These are phyloP conservation scores for Nesidiocoris tenuis DNA, from an alignment of 2,888 invertebrate species.

Conservation along the genomic window DNA sequence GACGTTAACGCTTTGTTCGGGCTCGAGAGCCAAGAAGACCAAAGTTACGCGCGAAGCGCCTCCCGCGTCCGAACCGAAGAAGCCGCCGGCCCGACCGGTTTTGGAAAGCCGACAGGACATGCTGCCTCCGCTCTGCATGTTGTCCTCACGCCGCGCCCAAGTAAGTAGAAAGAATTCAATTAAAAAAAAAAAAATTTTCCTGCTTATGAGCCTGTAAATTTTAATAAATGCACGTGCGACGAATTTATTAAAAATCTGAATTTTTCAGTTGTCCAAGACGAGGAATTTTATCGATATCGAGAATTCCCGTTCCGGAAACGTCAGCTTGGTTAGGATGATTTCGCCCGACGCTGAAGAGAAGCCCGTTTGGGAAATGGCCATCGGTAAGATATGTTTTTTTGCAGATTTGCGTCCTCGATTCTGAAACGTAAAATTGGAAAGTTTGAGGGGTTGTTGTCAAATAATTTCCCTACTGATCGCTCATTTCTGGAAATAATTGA, in stretches of 20 bases:
- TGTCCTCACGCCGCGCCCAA: background rate
- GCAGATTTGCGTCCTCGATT: too few relatives aligned
- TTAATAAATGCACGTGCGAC: too few relatives aligned
- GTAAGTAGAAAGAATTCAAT: too few relatives aligned
- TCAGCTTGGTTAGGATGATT: conserved; percentile 45
- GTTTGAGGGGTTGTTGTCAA: too few relatives aligned
- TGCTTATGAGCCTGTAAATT: too few relatives aligned
- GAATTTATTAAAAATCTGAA: too few relatives aligned
- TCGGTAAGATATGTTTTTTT: conserved; percentile 48
- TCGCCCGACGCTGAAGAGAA: conserved; percentile 43
- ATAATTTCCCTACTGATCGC: too few relatives aligned
- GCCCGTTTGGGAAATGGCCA: conserved; percentile 49
- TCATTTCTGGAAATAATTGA: too few relatives aligned
- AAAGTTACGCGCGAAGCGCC: conserved; percentile 13
- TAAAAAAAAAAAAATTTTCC: too few relatives aligned
- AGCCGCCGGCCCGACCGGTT: background rate
- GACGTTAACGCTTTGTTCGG: background rate
- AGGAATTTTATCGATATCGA: conserved; percentile 43
- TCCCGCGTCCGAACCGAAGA: background rate
- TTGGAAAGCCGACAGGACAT: background rate
- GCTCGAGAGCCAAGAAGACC: conserved; percentile 8
- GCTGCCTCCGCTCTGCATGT: background rate
- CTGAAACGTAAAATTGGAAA: too few relatives aligned
- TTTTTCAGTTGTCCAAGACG: conserved; percentile 44
- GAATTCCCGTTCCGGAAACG: conserved; percentile 55